Conservation (phyloP, 2,888 invertebrate genomes). For the Perizoma flavofasciatum region DNA sequence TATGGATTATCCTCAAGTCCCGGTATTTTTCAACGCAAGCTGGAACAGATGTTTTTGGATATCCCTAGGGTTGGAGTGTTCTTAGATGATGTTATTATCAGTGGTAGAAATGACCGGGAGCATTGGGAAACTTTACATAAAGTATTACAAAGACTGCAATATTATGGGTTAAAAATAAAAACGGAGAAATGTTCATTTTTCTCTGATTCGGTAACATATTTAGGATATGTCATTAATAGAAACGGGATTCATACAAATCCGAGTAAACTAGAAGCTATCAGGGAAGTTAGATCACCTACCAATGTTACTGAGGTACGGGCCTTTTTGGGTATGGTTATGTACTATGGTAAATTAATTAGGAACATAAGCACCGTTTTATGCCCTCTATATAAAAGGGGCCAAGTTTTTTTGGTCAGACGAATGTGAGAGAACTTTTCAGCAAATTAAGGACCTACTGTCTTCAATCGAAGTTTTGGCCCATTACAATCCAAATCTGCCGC, state of each 20-base stretch:
- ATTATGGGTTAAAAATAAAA: conserved; percentile 23
- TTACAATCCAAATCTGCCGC: neutral
- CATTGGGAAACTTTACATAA: conserved; percentile 27
- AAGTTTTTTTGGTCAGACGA: conserved; percentile 1
- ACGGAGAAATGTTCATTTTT: conserved; percentile 36
- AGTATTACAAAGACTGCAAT: conserved; percentile 12
- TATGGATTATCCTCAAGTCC: no score
- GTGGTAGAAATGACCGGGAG: neutral
- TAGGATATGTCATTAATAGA: conserved; percentile 24
- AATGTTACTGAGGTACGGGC: neutral
- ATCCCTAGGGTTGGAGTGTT: conserved; percentile 33
- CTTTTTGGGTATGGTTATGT: neutral
- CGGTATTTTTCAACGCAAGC: no score
- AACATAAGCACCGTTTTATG: no score
- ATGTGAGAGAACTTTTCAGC: neutral
- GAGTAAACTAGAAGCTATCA: neutral
- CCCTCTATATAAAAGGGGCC: neutral
- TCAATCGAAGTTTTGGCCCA: neutral
- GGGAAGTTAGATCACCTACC: conserved; percentile 2
- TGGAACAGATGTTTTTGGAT: conserved; percentile 31
- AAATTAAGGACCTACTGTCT: neutral
- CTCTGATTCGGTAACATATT: conserved; percentile 16
- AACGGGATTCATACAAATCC: neutral
- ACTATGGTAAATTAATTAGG: no score
- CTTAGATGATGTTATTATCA: conserved; percentile 33